Evolutionary conservation across 2,888 invertebrate genomes (phyloP), one percentile per base, ranked within the genome.

Genomic region (Magallana nippona): DNA sequence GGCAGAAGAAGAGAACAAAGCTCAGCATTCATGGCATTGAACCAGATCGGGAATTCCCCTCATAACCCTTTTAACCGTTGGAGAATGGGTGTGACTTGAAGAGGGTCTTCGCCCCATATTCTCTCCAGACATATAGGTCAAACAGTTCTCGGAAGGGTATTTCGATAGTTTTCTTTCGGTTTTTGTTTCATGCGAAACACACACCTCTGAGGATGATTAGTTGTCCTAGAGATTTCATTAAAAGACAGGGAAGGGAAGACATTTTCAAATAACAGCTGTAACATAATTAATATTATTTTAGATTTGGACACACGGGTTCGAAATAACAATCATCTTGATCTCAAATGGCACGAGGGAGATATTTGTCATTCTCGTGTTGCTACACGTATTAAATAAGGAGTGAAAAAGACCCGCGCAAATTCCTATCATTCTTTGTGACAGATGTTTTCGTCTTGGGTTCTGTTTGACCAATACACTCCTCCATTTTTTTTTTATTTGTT

Each of bases 41-140:
- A 71, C 71, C 71, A 32, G 32, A 71, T 71, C 71, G 71, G 71
- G 71, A 71, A 71, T 71, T 71, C 71, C 71, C 27, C 71, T 71
- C 71, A 15, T 71, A 71, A 32, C 71, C 71, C 32, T 15, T 27
- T 32, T 71, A 11, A 71, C 71, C 22, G 32, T 71, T 22, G 71
- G 71, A 27, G 71, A 71, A 22, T 71, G 71, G 71, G 22, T 71
- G 13, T 71, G 71, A 27, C 32, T 71, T 60, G 8, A 32, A 2
- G 71, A 71, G 71, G 71, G 71, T 71, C 71, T 15, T 71, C 27
- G 71, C 71, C 71, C 71, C 71, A 71, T 71, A 27, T 71, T 71
- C 19, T 15, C 32, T 11, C 27, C 71, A 71, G 71, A 71, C 71
- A 71, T 15, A 19, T 60, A 60, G 60, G 60, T 60, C 60, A 19